phyloP scores from a whole-genome alignment of 2,113 vertebrate genomes.

The Trematomus loennbergii region DNA sequence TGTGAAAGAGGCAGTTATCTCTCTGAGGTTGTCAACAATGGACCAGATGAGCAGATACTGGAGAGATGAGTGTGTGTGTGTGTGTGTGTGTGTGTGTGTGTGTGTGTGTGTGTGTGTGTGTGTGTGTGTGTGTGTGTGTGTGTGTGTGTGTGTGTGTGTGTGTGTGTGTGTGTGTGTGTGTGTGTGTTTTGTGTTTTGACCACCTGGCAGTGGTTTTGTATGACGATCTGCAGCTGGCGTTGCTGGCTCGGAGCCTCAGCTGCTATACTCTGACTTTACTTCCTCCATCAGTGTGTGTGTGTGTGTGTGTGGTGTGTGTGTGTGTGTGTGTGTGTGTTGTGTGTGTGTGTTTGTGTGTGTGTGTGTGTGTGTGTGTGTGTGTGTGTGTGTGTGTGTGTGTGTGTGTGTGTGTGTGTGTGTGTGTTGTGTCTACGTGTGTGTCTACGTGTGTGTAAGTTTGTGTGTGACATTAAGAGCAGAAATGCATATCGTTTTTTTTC shows the following conservation, averaged over 20 bases:
- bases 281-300: slow-evolving; percentile 4
- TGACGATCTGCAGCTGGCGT: slow-evolving; percentile 44
- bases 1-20: background rate
- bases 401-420: no score
- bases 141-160: slow-evolving; percentile 33
- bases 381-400: no score
- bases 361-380: no score
- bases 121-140: no score
- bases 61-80: slow-evolving; percentile 7
- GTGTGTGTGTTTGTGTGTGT: no score
- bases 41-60: slow-evolving; percentile 37
- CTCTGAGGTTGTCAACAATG: background rate
- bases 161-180: slow-evolving; percentile 25
- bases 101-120: slow-evolving; percentile 12
- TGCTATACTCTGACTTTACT: background rate
- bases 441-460: background rate
- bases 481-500: no score
- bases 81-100: no score
- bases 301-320: background rate
- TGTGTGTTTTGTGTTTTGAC: slow-evolving; percentile 20
- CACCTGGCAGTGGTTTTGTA: slow-evolving; percentile 37
- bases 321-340: no score
- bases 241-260: slow-evolving; percentile 29
- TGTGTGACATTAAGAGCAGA: no score
- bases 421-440: background rate